Evolutionary conservation across 2,113 vertebrate genomes (phyloP).

Genomic region (Zosterops hypoxanthus): DNA sequence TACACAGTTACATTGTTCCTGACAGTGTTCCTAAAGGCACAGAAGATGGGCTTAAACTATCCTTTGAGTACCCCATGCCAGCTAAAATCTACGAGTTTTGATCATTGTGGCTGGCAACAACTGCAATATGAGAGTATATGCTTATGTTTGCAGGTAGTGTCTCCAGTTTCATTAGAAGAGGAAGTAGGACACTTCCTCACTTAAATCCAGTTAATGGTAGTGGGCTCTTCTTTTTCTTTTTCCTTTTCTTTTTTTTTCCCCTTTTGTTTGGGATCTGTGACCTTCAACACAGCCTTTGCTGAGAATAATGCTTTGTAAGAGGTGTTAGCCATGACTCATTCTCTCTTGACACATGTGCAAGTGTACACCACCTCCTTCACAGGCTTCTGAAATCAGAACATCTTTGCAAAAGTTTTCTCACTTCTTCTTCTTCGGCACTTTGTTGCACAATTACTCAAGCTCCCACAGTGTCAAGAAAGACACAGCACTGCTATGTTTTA

Average conservation of each 20-base stretch:
- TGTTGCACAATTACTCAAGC: neutral
- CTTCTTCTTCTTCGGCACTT: neutral
- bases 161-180: neutral
- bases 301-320: neutral
- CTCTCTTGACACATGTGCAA: neutral
- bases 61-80: neutral
- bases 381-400: neutral
- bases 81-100: neutral
- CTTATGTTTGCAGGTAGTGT: neutral
- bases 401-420: neutral
- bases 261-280: neutral
- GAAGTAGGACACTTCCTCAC: neutral
- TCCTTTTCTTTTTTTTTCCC: too few species aligned
- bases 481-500: neutral
- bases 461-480: neutral
- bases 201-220: neutral
- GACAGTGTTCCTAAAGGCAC: neutral
- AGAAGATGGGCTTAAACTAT: neutral
- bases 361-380: fast-evolving
- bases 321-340: neutral
- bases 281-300: neutral
- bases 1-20: neutral
- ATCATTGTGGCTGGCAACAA: neutral
- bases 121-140: neutral
- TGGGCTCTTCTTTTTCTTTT: neutral